phyloP scores from a whole-genome alignment of 92 coral and sea anemone species.

The Porites cylindrica region DNA sequence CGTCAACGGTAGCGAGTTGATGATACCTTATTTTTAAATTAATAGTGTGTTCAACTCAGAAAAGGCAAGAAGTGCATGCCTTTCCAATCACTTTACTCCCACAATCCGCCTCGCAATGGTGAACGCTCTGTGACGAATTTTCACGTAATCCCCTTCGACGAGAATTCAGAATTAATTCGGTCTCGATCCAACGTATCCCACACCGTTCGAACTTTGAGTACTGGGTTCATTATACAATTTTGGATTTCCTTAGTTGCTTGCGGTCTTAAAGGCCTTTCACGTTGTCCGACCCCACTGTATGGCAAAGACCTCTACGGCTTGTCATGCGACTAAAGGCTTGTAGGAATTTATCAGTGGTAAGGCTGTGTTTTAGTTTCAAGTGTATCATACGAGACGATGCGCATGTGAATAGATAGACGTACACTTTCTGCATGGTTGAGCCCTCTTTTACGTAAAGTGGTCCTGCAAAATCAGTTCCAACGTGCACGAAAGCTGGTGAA shows the following conservation, averaged over 20 bases:
- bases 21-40: conserved; percentile 16
- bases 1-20: conserved; percentile 43
- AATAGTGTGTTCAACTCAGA: conserved; percentile 35
- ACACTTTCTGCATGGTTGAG: neutral
- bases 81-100: conserved; percentile 43
- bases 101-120: conserved; percentile 53
- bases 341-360: conserved; percentile 56
- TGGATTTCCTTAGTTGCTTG: conserved; percentile 12
- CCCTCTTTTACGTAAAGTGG: conserved; percentile 33
- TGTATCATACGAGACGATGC: conserved; percentile 48
- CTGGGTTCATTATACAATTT: conserved; percentile 8
- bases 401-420: conserved; percentile 53
- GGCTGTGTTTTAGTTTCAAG: conserved; percentile 43
- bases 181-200: conserved; percentile 34
- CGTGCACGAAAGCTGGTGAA: conserved; percentile 42
- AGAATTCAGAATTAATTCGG: conserved; percentile 5
- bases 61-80: conserved; percentile 36
- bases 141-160: conserved; percentile 41
- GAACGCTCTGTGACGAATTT: conserved; percentile 38
- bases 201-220: neutral
- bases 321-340: conserved; percentile 57
- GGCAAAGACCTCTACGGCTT: conserved; percentile 37
- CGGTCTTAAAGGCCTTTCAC: neutral
- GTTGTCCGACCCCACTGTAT: conserved; percentile 58
- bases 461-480: conserved; percentile 53